Conservation (phyloP, 2,113 vertebrate genomes). For the Xyliphius kryptos region DNA sequence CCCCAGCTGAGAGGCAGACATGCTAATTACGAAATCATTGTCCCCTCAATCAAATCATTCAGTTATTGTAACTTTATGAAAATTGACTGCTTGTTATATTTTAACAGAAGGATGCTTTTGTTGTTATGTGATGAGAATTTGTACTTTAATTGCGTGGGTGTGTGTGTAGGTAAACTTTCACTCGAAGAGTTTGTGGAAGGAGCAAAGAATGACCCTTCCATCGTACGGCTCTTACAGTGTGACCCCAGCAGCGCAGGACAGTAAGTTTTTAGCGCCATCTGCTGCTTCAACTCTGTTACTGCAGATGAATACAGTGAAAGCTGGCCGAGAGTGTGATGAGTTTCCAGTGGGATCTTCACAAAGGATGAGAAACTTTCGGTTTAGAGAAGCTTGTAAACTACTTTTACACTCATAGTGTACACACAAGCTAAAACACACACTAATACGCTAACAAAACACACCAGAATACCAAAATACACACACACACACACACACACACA, state of each 20-base stretch:
- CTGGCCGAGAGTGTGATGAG: background rate
- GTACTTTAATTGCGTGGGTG: constrained; percentile 3
- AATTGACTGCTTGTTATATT: no score
- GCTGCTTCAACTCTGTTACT: constrained; percentile 25
- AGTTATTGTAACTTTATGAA: no score
- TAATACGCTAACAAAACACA: constrained; percentile 10
- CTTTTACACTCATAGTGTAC: background rate
- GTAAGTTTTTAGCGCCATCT: constrained; percentile 43
- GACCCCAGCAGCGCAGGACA: constrained; percentile 87
- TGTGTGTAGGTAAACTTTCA: constrained; percentile 83
- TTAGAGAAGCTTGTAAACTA: constrained; percentile 25
- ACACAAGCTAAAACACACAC: constrained; percentile 11
- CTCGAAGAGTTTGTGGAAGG: constrained; percentile 97
- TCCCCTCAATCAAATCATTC: no score
- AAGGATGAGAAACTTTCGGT: background rate
- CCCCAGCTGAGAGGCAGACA: no score
- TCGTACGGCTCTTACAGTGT: constrained; percentile 95
- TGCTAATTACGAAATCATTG: no score
- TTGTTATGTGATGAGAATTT: no score
- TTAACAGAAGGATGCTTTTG: no score
- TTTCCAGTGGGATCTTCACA: background rate
- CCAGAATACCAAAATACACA: background rate
- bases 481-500: constrained; percentile 26
- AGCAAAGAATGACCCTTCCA: constrained; percentile 92
- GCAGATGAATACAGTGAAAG: constrained; percentile 1